These are phyloP conservation scores for Myiozetetes cayanensis DNA, from an alignment of 2,113 vertebrate genomes.

Conservation along the genomic window DNA sequence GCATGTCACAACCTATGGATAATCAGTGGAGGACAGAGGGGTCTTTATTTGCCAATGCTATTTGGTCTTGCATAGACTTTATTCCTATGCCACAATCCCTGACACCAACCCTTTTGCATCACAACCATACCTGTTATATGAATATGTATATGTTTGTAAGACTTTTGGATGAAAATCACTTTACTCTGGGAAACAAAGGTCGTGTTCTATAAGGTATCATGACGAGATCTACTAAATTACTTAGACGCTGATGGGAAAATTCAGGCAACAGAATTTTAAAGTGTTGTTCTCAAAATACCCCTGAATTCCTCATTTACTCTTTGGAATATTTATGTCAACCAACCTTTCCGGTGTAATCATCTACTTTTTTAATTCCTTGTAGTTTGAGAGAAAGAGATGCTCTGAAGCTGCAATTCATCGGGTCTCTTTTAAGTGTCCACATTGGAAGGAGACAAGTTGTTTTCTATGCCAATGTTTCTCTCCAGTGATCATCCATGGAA, in stretches of 20 bases:
- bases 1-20: neutral
- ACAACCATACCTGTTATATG: fast-evolving
- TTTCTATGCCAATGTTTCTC: neutral
- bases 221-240: neutral
- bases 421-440: neutral
- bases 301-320: neutral
- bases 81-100: neutral
- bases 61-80: neutral
- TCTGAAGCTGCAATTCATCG: neutral
- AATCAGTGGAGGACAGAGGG: neutral
- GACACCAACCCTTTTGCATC: neutral
- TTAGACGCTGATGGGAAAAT: neutral
- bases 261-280: neutral
- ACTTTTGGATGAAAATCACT: neutral
- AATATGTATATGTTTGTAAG: neutral
- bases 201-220: neutral
- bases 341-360: neutral
- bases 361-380: neutral
- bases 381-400: neutral
- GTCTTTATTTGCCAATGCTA: neutral
- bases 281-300: neutral
- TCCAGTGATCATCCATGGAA: neutral
- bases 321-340: neutral
- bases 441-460: neutral
- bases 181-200: neutral